Conservation (phyloP, 2,797 vertebrate genomes). For the Neopelma chrysocephalum region DNA sequence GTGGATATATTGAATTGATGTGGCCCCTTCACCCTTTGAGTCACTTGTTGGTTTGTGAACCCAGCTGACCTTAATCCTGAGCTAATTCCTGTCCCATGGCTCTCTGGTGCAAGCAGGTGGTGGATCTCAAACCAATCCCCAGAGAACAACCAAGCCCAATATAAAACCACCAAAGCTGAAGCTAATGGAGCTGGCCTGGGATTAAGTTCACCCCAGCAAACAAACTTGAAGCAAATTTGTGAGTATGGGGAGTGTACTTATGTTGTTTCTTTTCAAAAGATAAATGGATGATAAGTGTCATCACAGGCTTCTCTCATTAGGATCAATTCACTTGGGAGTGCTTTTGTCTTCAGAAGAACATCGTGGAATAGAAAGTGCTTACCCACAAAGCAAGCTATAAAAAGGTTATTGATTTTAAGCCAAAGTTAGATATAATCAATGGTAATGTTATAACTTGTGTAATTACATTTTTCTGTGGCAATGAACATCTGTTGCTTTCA, state of each 20-base stretch:
- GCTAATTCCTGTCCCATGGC: background rate
- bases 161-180: background rate
- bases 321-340: background rate
- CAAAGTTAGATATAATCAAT: background rate
- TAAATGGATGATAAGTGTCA: background rate
- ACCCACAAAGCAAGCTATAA: background rate
- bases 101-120: background rate
- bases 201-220: background rate
- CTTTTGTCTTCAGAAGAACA: background rate
- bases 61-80: background rate
- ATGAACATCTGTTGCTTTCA: background rate
- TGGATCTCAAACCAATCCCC: background rate
- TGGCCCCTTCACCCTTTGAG: background rate
- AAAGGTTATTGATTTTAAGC: constrained; percentile 3
- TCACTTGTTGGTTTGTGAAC: background rate
- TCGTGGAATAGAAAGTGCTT: background rate
- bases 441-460: background rate
- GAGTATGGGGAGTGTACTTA: background rate
- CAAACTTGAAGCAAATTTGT: background rate
- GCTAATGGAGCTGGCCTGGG: background rate
- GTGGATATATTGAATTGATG: fast-evolving
- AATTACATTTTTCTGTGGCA: background rate
- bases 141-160: background rate
- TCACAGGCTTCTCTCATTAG: background rate
- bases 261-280: background rate